phyloP scores from a whole-genome alignment of 2,113 vertebrate species.

The Indicator maculatus region DNA sequence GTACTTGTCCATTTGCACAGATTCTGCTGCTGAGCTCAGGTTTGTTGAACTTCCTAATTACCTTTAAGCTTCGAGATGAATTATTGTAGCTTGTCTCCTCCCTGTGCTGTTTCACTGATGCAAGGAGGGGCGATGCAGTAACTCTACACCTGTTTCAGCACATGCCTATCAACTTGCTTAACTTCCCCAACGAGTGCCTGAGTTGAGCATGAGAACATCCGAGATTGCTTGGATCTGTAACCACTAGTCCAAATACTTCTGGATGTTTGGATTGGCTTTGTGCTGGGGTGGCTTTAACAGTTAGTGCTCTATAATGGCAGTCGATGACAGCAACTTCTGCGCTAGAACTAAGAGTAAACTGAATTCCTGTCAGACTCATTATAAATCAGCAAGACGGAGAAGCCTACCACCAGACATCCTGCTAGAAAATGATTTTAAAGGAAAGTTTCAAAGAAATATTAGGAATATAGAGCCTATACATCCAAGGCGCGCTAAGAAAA shows the following conservation, averaged over 20 bases:
- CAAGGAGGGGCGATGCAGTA: conserved; percentile 84
- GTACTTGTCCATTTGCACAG: not conserved
- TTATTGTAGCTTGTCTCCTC: conserved; percentile 49
- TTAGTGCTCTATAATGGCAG: conserved; percentile 77
- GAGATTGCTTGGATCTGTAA: conserved; percentile 41
- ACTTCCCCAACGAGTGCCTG: conserved; percentile 82
- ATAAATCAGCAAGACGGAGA: conserved; percentile 76
- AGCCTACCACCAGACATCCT: conserved; percentile 84
- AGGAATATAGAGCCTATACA: conserved; percentile 80
- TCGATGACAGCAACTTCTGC: conserved; percentile 80
- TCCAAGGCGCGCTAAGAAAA: conserved; percentile 87
- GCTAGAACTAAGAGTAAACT: conserved; percentile 78
- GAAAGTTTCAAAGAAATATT: conserved; percentile 81
- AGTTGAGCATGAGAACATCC: conserved; percentile 71
- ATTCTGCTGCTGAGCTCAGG: conserved; percentile 1
- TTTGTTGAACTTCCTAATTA: conserved; percentile 16
- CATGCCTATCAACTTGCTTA: conserved; percentile 82
- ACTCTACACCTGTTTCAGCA: conserved; percentile 87
- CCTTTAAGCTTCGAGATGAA: not conserved
- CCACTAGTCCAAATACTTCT: not conserved
- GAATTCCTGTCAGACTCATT: conserved; percentile 71
- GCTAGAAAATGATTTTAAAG: conserved; percentile 81
- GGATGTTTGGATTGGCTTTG: not conserved
- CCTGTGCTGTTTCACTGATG: conserved; percentile 54
- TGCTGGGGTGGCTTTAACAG: not conserved